Conservation (phyloP, 2,888 invertebrate genomes). For the Rotaria socialis region DNA sequence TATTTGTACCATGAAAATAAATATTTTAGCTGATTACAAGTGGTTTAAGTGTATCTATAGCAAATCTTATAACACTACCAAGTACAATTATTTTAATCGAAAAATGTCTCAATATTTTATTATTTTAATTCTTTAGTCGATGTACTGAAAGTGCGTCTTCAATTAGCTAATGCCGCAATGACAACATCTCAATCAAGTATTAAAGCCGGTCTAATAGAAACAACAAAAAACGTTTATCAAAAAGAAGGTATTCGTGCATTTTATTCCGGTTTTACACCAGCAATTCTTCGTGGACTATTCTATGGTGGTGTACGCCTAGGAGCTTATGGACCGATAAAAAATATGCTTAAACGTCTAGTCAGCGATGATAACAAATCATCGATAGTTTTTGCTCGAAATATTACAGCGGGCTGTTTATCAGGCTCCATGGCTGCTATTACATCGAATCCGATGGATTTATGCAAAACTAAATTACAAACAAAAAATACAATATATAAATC, state of each 20-base stretch:
- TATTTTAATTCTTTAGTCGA: not conserved
- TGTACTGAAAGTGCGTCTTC: constrained; percentile 7
- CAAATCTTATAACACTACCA: constrained; percentile 3
- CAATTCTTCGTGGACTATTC: not conserved
- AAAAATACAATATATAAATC: constrained; percentile 3
- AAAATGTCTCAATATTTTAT: not conserved
- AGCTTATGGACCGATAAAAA: constrained; percentile 28
- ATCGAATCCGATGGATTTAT: constrained; percentile 1
- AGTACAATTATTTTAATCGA: not conserved
- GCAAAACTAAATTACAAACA: constrained; percentile 28
- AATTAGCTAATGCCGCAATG: constrained; percentile 13
- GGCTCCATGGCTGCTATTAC: not conserved
- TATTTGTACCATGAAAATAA: not conserved
- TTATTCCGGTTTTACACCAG: constrained; percentile 20
- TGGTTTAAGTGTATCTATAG: constrained; percentile 18
- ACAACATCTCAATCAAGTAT: not conserved
- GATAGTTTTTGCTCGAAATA: not conserved
- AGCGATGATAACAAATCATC: not conserved
- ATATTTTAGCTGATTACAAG: not conserved
- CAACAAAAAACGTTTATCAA: not conserved
- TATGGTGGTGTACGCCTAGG: constrained; percentile 22
- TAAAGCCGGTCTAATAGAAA: not conserved
- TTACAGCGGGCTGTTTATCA: not conserved
- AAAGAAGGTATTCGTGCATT: not conserved
- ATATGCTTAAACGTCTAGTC: not conserved